Evolutionary conservation across 53 echinoderm and acorn worm genomes (phyloP).

Genomic region (Paracentrotus lividus): DNA sequence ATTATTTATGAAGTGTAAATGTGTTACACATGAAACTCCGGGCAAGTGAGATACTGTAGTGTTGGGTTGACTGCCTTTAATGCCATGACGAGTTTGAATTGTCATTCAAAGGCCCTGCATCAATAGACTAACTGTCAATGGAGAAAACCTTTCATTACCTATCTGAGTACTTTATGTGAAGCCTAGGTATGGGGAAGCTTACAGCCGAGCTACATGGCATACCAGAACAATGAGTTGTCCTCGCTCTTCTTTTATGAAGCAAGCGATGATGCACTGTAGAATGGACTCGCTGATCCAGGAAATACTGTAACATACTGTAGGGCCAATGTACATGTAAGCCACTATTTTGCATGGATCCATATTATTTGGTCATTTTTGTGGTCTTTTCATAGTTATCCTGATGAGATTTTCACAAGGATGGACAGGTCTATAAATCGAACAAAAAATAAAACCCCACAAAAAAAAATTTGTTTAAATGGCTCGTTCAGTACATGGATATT

Average conservation of each 20-base stretch:
- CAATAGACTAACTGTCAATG: conserved; percentile 2
- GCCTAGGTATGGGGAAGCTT: not conserved
- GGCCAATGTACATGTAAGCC: not conserved
- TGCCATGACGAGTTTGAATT: not conserved
- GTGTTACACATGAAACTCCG: no score
- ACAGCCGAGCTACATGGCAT: not conserved
- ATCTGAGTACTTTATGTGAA: not conserved
- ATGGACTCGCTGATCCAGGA: not conserved
- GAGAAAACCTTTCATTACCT: conserved; percentile 33
- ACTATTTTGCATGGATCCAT: no score
- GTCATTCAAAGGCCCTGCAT: not conserved
- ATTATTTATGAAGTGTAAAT: no score
- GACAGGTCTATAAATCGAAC: no score
- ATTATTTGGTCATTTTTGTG: no score
- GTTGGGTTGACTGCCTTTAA: not conserved
- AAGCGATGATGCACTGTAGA: not conserved
- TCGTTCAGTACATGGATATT: no score
- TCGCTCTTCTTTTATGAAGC: conserved; percentile 6
- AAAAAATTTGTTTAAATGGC: no score
- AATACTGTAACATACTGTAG: not conserved
- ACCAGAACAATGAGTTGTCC: conserved; percentile 37
- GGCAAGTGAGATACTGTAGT: no score
- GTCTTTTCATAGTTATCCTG: no score
- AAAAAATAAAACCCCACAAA: no score
- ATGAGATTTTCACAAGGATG: no score